Evolutionary conservation across 1,140 invertebrate species (phyloP).

Genomic region (Tetramorium alpestre): DNA sequence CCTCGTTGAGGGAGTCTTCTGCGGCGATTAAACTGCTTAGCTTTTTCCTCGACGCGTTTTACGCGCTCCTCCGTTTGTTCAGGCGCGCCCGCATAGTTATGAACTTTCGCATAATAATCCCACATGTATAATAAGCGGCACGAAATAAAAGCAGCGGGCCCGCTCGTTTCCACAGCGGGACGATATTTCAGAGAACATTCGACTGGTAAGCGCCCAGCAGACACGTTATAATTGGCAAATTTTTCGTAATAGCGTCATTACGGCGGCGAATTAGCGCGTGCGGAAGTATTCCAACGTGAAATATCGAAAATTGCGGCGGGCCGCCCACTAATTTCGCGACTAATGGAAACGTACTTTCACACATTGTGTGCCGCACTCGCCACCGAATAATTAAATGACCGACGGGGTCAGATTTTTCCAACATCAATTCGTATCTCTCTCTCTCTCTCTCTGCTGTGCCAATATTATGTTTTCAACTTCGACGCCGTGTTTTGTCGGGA

Average conservation of each 20-base stretch:
- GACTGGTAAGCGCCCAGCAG: neutral
- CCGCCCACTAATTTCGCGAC: constrained; percentile 31
- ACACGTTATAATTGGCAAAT: constrained; percentile 43
- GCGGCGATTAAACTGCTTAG: constrained; percentile 4
- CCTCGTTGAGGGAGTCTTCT: neutral
- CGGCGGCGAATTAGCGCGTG: constrained; percentile 46
- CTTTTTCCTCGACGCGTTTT: neutral
- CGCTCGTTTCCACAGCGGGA: constrained; percentile 13
- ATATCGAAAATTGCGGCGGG: constrained; percentile 50
- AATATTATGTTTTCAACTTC: neutral
- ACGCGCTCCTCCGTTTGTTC: neutral
- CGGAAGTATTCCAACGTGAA: constrained; percentile 43
- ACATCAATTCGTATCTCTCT: neutral
- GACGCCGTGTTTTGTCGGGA: neutral
- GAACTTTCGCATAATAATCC: neutral
- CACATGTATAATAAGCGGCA: too few species aligned
- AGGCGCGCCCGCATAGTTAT: neutral
- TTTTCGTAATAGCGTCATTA: constrained; percentile 63
- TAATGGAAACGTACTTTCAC: constrained; percentile 42
- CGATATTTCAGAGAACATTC: constrained; percentile 38
- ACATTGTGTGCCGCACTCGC: constrained; percentile 6
- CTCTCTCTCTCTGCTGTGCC: too few species aligned
- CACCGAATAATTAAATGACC: constrained; percentile 16
- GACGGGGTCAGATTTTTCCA: constrained; percentile 20
- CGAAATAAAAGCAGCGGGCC: neutral